These are phyloP conservation scores for Phrynosoma platyrhinos DNA, from an alignment of 2,113 vertebrate genomes.

Conservation along the genomic window DNA sequence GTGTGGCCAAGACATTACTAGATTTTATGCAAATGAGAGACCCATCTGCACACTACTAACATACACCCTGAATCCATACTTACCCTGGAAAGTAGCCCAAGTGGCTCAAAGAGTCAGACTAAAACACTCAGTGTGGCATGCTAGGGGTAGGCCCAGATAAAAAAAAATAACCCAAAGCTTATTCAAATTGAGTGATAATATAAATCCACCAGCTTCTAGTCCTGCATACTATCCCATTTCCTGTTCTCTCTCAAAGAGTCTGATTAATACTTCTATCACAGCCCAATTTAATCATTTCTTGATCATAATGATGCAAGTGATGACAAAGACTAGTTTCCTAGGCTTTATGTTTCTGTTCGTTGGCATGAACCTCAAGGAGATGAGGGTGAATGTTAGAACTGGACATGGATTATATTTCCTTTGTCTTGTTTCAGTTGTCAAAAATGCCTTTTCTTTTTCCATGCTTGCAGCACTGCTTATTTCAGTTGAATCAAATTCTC, in stretches of 20 bases:
- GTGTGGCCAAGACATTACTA: no score
- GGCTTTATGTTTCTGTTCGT: not conserved
- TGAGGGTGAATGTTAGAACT: not conserved
- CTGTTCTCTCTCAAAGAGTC: not conserved
- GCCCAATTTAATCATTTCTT: not conserved
- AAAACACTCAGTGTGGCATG: no score
- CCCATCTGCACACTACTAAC: no score
- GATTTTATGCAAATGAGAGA: no score
- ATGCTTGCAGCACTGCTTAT: conserved; percentile 10
- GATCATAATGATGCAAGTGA: not conserved
- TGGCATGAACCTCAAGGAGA: no score
- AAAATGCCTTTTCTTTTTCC: not conserved
- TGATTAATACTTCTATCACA: not conserved
- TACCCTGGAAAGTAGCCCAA: no score
- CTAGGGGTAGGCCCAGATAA: no score
- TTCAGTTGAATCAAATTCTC: not conserved
- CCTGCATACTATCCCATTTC: not conserved
- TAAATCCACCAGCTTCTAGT: not conserved
- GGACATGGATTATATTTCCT: not conserved
- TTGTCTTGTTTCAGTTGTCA: conserved; percentile 33
- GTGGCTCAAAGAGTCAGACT: no score
- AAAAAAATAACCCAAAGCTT: no score
- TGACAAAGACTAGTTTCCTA: not conserved
- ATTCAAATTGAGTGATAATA: not conserved
- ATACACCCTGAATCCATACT: no score